Evolutionary conservation across 2,888 invertebrate species (phyloP).

Genomic region (Galeruca laticollis): DNA sequence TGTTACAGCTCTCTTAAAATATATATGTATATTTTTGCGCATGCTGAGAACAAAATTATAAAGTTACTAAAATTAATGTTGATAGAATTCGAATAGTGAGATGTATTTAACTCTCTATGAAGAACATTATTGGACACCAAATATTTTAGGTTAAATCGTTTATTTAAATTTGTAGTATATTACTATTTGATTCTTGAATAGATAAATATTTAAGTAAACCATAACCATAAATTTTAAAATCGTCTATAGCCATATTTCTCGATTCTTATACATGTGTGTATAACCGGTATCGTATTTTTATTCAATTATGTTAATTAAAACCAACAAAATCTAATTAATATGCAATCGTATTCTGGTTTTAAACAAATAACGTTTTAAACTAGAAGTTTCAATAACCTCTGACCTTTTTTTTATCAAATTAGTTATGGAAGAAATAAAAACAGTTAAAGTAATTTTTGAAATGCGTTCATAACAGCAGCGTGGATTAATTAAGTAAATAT

Average conservation of each 20-base stretch:
- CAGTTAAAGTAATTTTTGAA: slow-evolving; percentile 28
- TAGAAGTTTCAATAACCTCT: slow-evolving; percentile 41
- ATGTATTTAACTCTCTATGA: neutral
- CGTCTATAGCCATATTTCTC: neutral
- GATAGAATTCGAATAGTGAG: neutral
- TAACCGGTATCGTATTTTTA: slow-evolving; percentile 28
- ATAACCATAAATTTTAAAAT: slow-evolving; percentile 16
- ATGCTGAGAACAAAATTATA: neutral
- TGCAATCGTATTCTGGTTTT: slow-evolving; percentile 41
- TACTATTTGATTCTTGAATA: slow-evolving; percentile 7
- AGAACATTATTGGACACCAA: neutral
- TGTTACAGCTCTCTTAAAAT: too few relatives aligned
- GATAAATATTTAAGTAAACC: slow-evolving; percentile 17
- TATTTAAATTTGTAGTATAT: slow-evolving; percentile 7
- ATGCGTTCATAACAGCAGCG: slow-evolving; percentile 13
- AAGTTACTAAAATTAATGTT: neutral
- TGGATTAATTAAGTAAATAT: neutral
- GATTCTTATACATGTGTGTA: slow-evolving; percentile 9
- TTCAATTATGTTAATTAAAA: slow-evolving; percentile 39
- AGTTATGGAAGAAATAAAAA: slow-evolving; percentile 35
- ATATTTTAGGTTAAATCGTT: neutral
- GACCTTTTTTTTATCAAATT: slow-evolving; percentile 38
- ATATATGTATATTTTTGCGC: neutral
- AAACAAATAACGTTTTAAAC: slow-evolving; percentile 39
- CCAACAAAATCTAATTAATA: slow-evolving; percentile 38